A percentile compares a stretch with the other conserved stretches of the same genome.
Evolutionary conservation across 2,113 vertebrate species (phyloP).

Genomic region (Mustela lutreola): DNA sequence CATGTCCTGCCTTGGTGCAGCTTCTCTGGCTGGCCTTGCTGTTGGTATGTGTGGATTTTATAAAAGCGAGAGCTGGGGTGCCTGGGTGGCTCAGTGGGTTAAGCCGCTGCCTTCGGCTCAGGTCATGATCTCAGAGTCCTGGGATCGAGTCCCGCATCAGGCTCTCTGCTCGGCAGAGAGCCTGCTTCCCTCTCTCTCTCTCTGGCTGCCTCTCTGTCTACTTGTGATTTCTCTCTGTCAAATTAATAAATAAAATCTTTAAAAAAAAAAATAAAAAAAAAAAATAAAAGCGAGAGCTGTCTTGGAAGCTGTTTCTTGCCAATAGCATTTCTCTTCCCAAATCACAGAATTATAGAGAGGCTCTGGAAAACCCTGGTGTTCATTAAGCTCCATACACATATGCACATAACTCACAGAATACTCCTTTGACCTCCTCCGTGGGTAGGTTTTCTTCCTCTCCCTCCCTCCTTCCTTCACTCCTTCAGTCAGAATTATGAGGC

Average conservation of each 20-base stretch:
- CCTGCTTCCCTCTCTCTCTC: too few relatives aligned
- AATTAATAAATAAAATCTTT: too few relatives aligned
- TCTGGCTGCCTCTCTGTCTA: too few relatives aligned
- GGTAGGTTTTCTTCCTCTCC: neutral
- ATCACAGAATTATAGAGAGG: neutral
- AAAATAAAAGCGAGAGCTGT: neutral
- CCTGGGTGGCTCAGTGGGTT: too few relatives aligned
- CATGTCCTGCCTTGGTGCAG: constrained; percentile 97
- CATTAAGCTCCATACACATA: neutral
- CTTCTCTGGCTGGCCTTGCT: constrained; percentile 95
- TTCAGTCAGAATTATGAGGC: neutral
- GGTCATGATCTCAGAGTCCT: too few relatives aligned
- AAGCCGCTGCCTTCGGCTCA: too few relatives aligned
- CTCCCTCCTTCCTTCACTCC: neutral
- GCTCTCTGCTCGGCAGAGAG: too few relatives aligned
- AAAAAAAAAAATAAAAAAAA: too few relatives aligned
- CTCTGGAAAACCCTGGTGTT: neutral
- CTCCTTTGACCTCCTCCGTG: neutral
- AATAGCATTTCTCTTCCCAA: neutral
- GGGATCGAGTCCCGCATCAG: too few relatives aligned
- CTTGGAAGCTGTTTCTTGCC: constrained; percentile 14
- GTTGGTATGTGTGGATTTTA: constrained; percentile 88
- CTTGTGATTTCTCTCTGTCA: too few relatives aligned
- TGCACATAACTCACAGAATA: neutral
- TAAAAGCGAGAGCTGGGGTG: neutral